phyloP scores from a whole-genome alignment of 2,113 vertebrate genomes.

The Oreochromis tanganicae region DNA sequence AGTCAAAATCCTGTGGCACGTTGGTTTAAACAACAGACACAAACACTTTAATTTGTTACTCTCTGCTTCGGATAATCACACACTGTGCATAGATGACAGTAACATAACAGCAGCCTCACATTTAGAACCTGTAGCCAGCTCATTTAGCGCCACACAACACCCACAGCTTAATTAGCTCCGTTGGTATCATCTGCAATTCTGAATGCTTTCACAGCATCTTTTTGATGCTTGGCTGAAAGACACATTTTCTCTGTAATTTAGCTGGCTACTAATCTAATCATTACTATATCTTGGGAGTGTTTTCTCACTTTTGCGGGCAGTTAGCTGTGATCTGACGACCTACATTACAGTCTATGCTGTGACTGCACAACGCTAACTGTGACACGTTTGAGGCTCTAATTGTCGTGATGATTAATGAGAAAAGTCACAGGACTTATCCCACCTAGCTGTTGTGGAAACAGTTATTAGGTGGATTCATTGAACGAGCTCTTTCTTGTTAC shows the following conservation, averaged over 20 bases:
- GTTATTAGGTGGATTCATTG: background rate
- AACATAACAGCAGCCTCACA: slow-evolving; percentile 36
- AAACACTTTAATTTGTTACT: slow-evolving; percentile 26
- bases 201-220: slow-evolving; percentile 54
- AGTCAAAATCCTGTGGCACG: background rate
- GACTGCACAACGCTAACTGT: slow-evolving; percentile 20
- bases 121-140: slow-evolving; percentile 52
- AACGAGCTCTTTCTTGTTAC: background rate
- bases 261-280: slow-evolving; percentile 57
- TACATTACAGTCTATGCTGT: slow-evolving; percentile 49
- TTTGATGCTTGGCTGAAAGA: slow-evolving; percentile 53
- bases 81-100: slow-evolving; percentile 29
- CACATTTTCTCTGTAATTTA: slow-evolving; percentile 55
- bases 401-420: slow-evolving; percentile 55
- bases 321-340: slow-evolving; percentile 60
- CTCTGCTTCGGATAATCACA: slow-evolving; percentile 30
- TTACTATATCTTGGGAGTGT: slow-evolving; percentile 52
- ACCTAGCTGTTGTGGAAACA: slow-evolving; percentile 11
- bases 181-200: slow-evolving; percentile 51
- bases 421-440: slow-evolving; percentile 34
- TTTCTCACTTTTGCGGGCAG: slow-evolving; percentile 59
- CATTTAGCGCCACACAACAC: slow-evolving; percentile 47
- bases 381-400: slow-evolving; percentile 47
- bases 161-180: slow-evolving; percentile 59
- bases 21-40: slow-evolving; percentile 17